Base-by-base conservation (phyloP, 2,888 invertebrate species). In the Xanthia togata region DNA sequence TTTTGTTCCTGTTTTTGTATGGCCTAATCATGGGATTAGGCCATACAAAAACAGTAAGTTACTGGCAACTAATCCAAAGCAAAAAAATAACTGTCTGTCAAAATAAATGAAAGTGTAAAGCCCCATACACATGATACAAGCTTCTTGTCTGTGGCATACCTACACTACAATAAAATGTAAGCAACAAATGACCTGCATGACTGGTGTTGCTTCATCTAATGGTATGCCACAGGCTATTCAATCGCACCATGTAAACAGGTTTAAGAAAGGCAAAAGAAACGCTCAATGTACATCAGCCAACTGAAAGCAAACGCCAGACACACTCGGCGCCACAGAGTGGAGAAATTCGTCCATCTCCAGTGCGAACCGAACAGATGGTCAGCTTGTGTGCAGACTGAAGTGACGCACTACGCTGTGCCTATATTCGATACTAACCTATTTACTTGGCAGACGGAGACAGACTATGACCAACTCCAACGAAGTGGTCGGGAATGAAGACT, bases 351-450 rank as follows among this genome's bases (percentile, higher is more conserved):
- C 62, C 81, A 82, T 78, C 81, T 70, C 64, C 76, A 69, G 65
- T 47, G 73, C 44, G 70, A 69, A 60, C 67, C 68, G 83, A 82
- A 77, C 86, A 88, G 82, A 89, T 89, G 87, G 89, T 81, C 88
- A 53, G 67, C 59, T 70, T 79, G 81, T 73, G 68, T 74, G 23
- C 44, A 57, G 0, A 44, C 53, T 65, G 53, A 4, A 20, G 3
- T 83, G 85, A 73, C 85, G 72, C 78, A 82, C 60, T 82, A 57
- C 69, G 26, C 81, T 81, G 77, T 75, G 74, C 47, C 59, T 47
- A 55, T 55, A 73, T 17, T 60, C 73, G 23, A 81, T 77, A 72
- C 60, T 76, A 78, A 84, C 75, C 73, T 62, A 73, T 60, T 62
- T 83, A 53, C 31, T 69, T 69, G 59, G 53, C 47, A 41, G 53